Percentiles rank a stretch among this genome's conserved stretches.
phyloP scores from a whole-genome alignment of 2,797 vertebrate genomes.

The Tokudaia muenninki region DNA sequence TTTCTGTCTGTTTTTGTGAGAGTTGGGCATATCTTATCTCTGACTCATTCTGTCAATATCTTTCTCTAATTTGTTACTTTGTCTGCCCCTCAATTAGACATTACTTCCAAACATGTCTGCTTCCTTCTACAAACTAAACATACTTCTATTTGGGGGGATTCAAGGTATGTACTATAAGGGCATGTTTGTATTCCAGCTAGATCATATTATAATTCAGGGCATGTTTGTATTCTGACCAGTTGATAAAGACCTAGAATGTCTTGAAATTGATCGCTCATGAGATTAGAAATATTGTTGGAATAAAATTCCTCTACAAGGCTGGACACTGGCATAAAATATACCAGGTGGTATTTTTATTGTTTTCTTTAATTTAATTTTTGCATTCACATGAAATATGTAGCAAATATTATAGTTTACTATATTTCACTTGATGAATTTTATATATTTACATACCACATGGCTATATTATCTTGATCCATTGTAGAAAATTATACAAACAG shows the following conservation, averaged over 20 bases:
- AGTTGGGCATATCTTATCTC: background rate
- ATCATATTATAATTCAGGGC: background rate
- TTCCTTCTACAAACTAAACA: background rate
- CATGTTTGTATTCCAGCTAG: background rate
- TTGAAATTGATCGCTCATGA: no score
- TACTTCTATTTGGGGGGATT: background rate
- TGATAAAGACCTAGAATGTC: background rate
- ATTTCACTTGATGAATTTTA: background rate
- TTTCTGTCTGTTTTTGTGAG: background rate
- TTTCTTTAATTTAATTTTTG: background rate
- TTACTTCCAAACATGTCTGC: background rate
- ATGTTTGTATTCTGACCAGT: background rate
- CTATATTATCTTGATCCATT: background rate
- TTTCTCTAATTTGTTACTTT: background rate
- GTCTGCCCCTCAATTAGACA: background rate
- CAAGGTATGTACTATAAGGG: background rate
- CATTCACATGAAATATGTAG: background rate
- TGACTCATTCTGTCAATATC: background rate
- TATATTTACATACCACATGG: background rate
- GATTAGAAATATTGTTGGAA: no score
- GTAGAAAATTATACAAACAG: background rate
- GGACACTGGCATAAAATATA: background rate
- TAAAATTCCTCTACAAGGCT: no score
- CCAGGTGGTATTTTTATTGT: background rate
- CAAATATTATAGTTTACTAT: background rate